Evolutionary conservation across 2,797 vertebrate species (phyloP), one percentile per base, ranked within the genome.

Genomic region (Notamacropus eugenii): DNA sequence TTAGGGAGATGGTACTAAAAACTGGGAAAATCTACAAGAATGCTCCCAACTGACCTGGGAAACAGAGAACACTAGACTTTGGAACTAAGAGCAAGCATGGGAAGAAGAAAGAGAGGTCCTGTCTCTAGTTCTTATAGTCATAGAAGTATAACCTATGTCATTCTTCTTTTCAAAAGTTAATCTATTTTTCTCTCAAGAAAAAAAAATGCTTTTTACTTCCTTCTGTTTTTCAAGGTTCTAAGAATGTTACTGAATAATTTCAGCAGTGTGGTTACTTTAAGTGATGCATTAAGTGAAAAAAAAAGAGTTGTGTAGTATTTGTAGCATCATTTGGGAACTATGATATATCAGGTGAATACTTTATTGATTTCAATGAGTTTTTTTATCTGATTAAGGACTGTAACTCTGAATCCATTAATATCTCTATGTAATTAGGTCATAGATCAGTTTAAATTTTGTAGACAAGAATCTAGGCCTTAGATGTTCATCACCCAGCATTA

Each of bases 401-500:
- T 54, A 67, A 1, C 91, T 90, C 1, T 1, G 58, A 90, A 95
- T 22, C 87, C 95, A 34, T 90, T 94, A 97, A 94, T 55, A 93
- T 92, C 52, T 67, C 11, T 74, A 9, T 31, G 82, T 11, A 92
- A 59, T 94, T 91, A 94, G n/a, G 28, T 54, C 92, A 96, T 92
- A 74, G 57, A 97, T 93, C 67, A 96, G 94, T 96, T 90, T 82
- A 46, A 95, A 94, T 97, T 97, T 96, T 96, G 96, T 97, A 97
- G 96, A 74, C 55, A 91, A 82, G 1, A 97, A 16, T 91, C 92
- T 31, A 55, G 29, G n/a, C 52, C 82, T 98, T 94, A 95, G 34
- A 90, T 98, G 98, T 98, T 97, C 92, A 98, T 97, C 74, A 93
- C 14, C 90, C 97, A 29, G 4, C 57, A 50, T 97, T 91, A 95